Base-by-base conservation (phyloP, 2,888 invertebrate species). In the Dryobotodes eremita region DNA sequence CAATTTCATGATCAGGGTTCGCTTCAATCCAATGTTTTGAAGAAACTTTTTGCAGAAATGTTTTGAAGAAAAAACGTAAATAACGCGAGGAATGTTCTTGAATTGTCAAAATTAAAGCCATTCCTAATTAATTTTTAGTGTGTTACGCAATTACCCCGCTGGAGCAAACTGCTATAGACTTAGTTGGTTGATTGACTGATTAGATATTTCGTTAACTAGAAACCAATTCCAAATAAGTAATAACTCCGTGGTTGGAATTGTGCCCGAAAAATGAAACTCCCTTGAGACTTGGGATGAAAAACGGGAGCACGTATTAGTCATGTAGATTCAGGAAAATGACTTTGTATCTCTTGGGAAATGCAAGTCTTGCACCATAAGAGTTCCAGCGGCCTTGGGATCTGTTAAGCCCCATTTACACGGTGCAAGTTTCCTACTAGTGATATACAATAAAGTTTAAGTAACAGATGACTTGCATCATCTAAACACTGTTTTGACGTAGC, bases 241-340 rank as follows among this genome's bases (percentile, higher is more conserved):
- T n/a, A 17, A 46, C 46, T 7, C n/a, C 13, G n/a, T 23, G 42
- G 64, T 65, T 79, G 65, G 53, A 36, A 53, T 46, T 81, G 23
- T 59, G 23, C 59, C 46, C 31, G 23, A 74, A 79, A 66, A 74
- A 66, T 65, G 10, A 46, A 50, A 59, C 31, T 15, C 74, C 15
- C 23, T 0, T 46, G 82, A 66, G 75, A 53, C 13, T 31, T 36
- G 17, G 81, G 50, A 81, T 79, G 57, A 73, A 36, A n/a, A 46
- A 59, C 4, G 23, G n/a, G 7, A 50, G 13, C 50, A 73, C 50
- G 57, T 53, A 53, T 10, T 71, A 65, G 26, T 73, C 74, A 73
- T 74, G 57, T 59, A 66, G 81, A 79, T 82, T 74, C 31, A 79
- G 59, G 53, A 61, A 79, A 74, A 74, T 74, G n/a, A 48, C 75